These are phyloP conservation scores for Formica aserva DNA, from an alignment of 2,888 invertebrate species.

Conservation along the genomic window DNA sequence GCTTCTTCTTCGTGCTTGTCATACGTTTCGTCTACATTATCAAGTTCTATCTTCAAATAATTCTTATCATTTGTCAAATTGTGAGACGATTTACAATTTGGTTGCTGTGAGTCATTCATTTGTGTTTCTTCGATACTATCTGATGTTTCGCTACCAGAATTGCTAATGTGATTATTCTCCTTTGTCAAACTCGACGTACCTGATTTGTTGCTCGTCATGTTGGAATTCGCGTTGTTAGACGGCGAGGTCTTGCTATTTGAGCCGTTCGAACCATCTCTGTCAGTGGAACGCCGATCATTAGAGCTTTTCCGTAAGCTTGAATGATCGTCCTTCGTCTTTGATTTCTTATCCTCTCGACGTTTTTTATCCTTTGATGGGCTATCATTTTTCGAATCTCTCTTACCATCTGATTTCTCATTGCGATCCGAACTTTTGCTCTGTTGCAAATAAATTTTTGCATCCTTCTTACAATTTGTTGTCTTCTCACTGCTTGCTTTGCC, in stretches of 20 bases:
- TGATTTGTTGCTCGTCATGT: constrained; percentile 63
- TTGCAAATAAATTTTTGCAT: constrained; percentile 65
- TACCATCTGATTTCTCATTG: constrained; percentile 64
- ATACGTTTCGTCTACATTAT: constrained; percentile 25
- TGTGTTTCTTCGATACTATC: constrained; percentile 80
- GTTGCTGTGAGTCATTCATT: constrained; percentile 64
- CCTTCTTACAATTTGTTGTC: constrained; percentile 63
- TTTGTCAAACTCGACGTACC: constrained; percentile 85
- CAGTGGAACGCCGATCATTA: constrained; percentile 91
- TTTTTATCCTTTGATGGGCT: constrained; percentile 79
- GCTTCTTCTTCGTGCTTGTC: constrained; percentile 43
- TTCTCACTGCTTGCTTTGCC: constrained; percentile 73
- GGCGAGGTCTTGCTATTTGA: constrained; percentile 85
- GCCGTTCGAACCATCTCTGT: constrained; percentile 93
- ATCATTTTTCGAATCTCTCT: constrained; percentile 68
- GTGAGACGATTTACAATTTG: constrained; percentile 43
- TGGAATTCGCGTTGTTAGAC: constrained; percentile 70
- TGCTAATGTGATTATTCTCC: constrained; percentile 87
- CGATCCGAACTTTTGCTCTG: constrained; percentile 69
- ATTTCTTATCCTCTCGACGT: constrained; percentile 82
- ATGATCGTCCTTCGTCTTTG: constrained; percentile 90
- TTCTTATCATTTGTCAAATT: constrained; percentile 4
- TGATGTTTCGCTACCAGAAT: constrained; percentile 83
- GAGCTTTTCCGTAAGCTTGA: constrained; percentile 89
- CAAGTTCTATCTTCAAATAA: background rate